Evolutionary conservation across 1,140 invertebrate species (phyloP), one percentile per base, ranked within the genome.

Genomic region (Meloidogyne hapla): DNA sequence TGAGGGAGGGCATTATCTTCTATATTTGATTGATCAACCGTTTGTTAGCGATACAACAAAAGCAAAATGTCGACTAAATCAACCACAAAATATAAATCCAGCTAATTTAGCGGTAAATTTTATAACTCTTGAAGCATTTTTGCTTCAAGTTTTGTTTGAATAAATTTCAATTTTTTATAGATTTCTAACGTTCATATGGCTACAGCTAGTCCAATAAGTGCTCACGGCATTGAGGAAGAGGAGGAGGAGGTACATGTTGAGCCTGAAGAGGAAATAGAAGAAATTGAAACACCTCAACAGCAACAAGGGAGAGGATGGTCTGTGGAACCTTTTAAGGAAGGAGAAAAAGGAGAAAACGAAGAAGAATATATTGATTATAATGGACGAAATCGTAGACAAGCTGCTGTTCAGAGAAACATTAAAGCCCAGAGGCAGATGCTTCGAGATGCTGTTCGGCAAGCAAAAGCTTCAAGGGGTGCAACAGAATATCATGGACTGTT

Each of bases 21-120:
- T 86, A 12, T 86, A 86, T 72, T 74, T 86, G 42, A 87, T 86
- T 65, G 86, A 87, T 67, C 80, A 73, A 48, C 85, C 85, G n/a
- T 80, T 81, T 69, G 77, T 86, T 15, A 85, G 70, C 66, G 83
- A 85, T 48, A 77, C 83, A 5, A 71, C 68, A 40, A 86, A 87
- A 68, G 84, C 81, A 28, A 69, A 69, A 23, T 86, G 84, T 69
- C 62, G 77, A n/a, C 77, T 86, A 25, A 86, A 86, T 69, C 84
- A 86, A 65, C 56, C 77, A n/a, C 73, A 83, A 8, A 87, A 86
- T 70, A 64, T 86, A 26, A 86, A 86, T 75, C 84, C 84, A 6
- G 79, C 82, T 5, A 80, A 79, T 69, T 79, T 86, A 23, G 83
- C 83, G 15, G 83, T 84, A 65, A 76, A 64, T 74, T 13, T 23